A percentile compares a stretch with the other conserved stretches of the same genome.
Evolutionary conservation across 2,888 invertebrate genomes (phyloP).

Genomic region (Boloria selene): DNA sequence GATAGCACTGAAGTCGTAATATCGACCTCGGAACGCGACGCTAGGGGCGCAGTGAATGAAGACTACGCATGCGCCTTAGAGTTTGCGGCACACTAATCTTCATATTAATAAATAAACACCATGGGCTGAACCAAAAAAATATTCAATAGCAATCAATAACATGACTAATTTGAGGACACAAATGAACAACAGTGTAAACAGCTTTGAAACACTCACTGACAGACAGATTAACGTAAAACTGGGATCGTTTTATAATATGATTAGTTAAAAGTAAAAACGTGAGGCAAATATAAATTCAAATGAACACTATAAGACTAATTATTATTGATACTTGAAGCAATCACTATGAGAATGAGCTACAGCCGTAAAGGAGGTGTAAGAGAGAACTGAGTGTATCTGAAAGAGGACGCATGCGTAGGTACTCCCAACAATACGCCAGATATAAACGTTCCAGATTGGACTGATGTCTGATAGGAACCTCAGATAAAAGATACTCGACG

Average conservation of each 20-base stretch:
- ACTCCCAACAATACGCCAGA: slow-evolving; percentile 24
- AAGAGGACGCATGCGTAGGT: slow-evolving; percentile 75
- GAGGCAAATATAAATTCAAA: background rate
- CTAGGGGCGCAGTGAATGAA: slow-evolving; percentile 58
- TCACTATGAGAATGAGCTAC: slow-evolving; percentile 33
- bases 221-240: background rate
- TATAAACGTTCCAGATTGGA: slow-evolving; percentile 23
- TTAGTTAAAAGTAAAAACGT: background rate
- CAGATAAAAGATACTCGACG: slow-evolving; percentile 23
- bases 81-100: slow-evolving; percentile 42
- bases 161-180: background rate
- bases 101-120: slow-evolving; percentile 44
- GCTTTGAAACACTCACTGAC: slow-evolving; percentile 2
- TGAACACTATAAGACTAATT: background rate
- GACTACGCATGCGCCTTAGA: slow-evolving; percentile 55
- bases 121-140: slow-evolving; percentile 12
- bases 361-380: slow-evolving; percentile 56
- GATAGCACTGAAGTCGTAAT: slow-evolving; percentile 34
- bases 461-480: slow-evolving; percentile 21
- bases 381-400: slow-evolving; percentile 70
- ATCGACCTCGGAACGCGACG: slow-evolving; percentile 39
- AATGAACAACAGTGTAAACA: background rate
- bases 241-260: no score
- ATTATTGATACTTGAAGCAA: slow-evolving; percentile 5
- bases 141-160: slow-evolving; percentile 22